Evolutionary conservation across 1,140 invertebrate species (phyloP).

Genomic region (Zaprionus davidi): DNA sequence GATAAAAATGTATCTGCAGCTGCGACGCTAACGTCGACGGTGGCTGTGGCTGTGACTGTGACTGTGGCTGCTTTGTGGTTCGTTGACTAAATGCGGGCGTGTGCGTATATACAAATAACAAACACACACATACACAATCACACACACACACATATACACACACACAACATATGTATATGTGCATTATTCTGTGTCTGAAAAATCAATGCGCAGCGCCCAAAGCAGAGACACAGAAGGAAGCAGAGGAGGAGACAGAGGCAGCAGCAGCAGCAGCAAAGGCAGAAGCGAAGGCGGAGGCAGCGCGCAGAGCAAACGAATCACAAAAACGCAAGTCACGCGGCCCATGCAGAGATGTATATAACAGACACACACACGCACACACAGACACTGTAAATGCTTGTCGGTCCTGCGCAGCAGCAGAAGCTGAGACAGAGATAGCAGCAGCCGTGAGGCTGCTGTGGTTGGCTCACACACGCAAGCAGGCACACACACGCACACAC

Average conservation of each 20-base stretch:
- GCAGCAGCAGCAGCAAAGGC: conserved; percentile 4
- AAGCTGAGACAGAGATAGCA: conserved; percentile 74
- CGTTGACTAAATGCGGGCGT: conserved; percentile 81
- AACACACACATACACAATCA: conserved; percentile 32
- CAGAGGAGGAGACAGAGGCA: not conserved
- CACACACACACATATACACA: conserved; percentile 7
- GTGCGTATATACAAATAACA: conserved; percentile 40
- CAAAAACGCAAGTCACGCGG: conserved; percentile 76
- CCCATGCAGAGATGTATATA: conserved; percentile 55
- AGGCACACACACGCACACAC: conserved; percentile 33
- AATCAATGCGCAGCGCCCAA: conserved; percentile 68
- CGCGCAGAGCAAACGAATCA: conserved; percentile 75
- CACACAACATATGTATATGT: conserved; percentile 28
- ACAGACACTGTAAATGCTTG: conserved; percentile 44
- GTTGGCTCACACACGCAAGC: conserved; percentile 58
- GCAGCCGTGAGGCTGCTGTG: conserved; percentile 75
- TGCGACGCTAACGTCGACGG: conserved; percentile 17
- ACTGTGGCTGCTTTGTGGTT: conserved; percentile 66
- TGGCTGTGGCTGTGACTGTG: conserved; percentile 42
- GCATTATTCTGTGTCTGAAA: conserved; percentile 77
- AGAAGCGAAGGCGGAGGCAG: conserved; percentile 22
- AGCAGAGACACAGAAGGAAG: conserved; percentile 14
- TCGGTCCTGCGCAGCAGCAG: conserved; percentile 80
- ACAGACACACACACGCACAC: conserved; percentile 21
- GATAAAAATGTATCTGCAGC: conserved; percentile 68